Base-by-base conservation (phyloP, 2,888 invertebrate genomes). In the Pseudococcus jackbeardsleyi region DNA sequence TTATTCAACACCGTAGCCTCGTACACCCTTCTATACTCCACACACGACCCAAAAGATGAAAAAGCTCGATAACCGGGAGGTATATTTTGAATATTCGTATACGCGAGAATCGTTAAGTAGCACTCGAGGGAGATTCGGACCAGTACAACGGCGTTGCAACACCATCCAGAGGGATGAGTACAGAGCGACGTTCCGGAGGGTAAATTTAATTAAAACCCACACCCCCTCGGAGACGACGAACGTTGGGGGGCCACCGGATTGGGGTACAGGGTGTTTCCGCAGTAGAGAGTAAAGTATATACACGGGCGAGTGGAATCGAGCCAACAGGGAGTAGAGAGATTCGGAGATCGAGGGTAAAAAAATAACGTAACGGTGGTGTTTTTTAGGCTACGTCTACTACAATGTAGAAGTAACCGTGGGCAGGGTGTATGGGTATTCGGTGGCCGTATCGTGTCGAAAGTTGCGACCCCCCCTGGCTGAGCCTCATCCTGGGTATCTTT, bases 91-190 rank as follows among this genome's bases (percentile, higher is more conserved):
- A 50, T 59, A 59, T 59, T 59, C 59, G 59, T 59, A 59, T 17
- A 17, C 59, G 59, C 59, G n/a, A 59, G 59, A 59, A 59, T 59
- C n/a, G 59, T 59, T 59, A 59, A 59, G 59, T 59, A 59, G 59
- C n/a, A 59, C 59, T 59, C 59, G 59, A 59, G n/a, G 59, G 59
- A 59, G 50, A 50, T 50, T 59, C 15, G 59, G n/a, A 8, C 17
- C 17, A 5, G 17, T 1, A 8, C 42, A 8, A n/a, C 59, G 59
- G 59, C 3, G 59, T 0, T 4, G 59, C n/a, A 50, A 15, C 15
- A 50, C 50, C 11, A 15, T 12, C 42, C 7, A 15, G 50, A 50
- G 48, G 48, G 48, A 2, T 11, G 12, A 15, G 15, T 33, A 12
- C 50, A 15, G 12, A 15, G 4, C 50, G 50, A 12, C 12, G 50